phyloP scores from a whole-genome alignment of 53 echinoderm and acorn worm species.

The Arbacia lixula region DNA sequence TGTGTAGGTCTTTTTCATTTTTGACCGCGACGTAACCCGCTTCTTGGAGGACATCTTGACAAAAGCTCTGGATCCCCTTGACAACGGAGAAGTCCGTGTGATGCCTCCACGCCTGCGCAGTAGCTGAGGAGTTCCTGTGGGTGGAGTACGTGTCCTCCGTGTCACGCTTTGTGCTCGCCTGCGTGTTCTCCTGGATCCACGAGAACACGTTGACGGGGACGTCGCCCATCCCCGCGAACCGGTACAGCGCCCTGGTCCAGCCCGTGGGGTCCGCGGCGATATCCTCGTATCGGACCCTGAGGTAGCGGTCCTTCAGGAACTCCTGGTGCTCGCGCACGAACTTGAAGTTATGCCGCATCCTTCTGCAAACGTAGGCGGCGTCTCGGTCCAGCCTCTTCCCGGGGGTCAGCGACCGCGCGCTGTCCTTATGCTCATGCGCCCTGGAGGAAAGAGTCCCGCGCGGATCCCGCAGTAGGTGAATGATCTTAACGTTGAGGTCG shows the following conservation, averaged over 20 bases:
- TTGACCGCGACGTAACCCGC: slow-evolving; percentile 72
- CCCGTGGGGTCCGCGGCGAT: slow-evolving; percentile 74
- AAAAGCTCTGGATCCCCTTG: slow-evolving; percentile 72
- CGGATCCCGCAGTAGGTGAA: slow-evolving; percentile 95
- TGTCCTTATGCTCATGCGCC: slow-evolving; percentile 38
- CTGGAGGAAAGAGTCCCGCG: slow-evolving; percentile 76
- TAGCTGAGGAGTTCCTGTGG: slow-evolving; percentile 72
- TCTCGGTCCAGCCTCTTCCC: slow-evolving; percentile 62
- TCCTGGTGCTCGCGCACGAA: slow-evolving; percentile 54
- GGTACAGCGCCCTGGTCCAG: slow-evolving; percentile 72
- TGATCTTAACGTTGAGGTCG: slow-evolving; percentile 83
- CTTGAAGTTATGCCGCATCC: slow-evolving; percentile 78
- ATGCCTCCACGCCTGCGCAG: slow-evolving; percentile 87
- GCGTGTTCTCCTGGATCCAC: slow-evolving; percentile 83
- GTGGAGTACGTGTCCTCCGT: slow-evolving; percentile 69
- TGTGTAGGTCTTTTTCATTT: slow-evolving; percentile 42
- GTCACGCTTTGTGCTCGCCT: background rate
- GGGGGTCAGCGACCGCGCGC: slow-evolving; percentile 47
- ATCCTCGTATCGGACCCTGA: slow-evolving; percentile 89
- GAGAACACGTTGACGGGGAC: slow-evolving; percentile 69
- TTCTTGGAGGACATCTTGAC: slow-evolving; percentile 61
- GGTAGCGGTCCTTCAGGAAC: slow-evolving; percentile 77
- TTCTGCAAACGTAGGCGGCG: slow-evolving; percentile 73
- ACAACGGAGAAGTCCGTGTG: slow-evolving; percentile 61
- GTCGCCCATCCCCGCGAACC: slow-evolving; percentile 81